Base-by-base conservation (phyloP, 2,888 invertebrate genomes). In the Pachliopta kotzebuea region DNA sequence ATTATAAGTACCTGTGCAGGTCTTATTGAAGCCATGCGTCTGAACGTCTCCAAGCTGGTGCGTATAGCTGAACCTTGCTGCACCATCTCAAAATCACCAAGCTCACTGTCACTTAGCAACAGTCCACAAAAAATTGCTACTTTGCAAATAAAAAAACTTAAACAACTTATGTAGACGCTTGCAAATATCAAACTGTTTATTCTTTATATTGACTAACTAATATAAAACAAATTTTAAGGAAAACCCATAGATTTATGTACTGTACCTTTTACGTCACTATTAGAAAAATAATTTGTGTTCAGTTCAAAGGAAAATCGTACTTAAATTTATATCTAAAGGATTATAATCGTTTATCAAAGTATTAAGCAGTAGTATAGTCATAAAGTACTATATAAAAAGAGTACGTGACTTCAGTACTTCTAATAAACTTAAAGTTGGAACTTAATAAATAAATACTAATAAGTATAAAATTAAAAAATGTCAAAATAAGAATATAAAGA, bases 31-130 rank as follows among this genome's bases (percentile, higher is more conserved):
- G 81, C 81, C 37, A 86, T 80, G 58, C 75, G 80, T 50, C 79
- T 85, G 2, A 85, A 72, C 4, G 77, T 77, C 21, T 84, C 78
- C 0, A 85, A 55, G 55, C 86, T 86, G 0, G 76, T 74, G 0
- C 81, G 72, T 0, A 85, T 69, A 0, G 79, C 71, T 0, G 76
- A 75, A 42, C 74, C 75, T 2, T 74, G 75, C 3, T 74, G 75
- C 52, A 83, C 81, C 83, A 83, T 82, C 69, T 63, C 26, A 54
- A 7, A 9, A 7, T 31, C 59, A 37, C n/a, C 17, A 29, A 52
- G 20, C 20, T 31, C 8, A 62, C n/a, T 50, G 24, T 42, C 29
- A 31, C 2, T 11, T 29, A 26, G 4, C 37, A 37, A 37, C 37
- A 11, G 37, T 14, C 37, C 14, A 14, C 4, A 37, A 37, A n/a